Evolutionary conservation across 2,113 vertebrate species (phyloP).

Genomic region (Probosciger aterrimus): DNA sequence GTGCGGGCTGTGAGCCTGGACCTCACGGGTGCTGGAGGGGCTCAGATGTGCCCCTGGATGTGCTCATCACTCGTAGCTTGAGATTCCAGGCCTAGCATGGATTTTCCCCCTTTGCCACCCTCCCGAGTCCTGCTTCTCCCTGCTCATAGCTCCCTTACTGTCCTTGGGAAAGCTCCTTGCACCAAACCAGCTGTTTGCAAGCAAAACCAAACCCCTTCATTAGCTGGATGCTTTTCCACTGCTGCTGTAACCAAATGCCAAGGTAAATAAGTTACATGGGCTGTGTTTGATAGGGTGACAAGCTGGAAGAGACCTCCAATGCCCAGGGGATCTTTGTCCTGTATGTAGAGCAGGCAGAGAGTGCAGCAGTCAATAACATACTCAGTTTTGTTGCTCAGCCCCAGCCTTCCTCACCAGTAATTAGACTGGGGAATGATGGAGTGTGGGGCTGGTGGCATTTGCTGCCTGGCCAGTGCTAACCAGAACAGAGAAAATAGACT

Average conservation of each 20-base stretch:
- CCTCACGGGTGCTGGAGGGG: accelerated
- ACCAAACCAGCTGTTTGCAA: not conserved
- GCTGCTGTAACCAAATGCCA: not conserved
- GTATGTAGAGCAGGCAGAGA: not conserved
- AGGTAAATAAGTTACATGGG: not conserved
- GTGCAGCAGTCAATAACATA: conserved; percentile 25
- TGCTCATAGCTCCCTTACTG: not conserved
- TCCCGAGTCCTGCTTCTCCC: not conserved
- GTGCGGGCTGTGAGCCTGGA: not conserved
- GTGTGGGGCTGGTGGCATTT: conserved; percentile 15
- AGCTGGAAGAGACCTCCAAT: not conserved
- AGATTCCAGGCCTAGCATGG: accelerated
- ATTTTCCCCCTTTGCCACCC: not conserved
- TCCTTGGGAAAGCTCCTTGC: not conserved
- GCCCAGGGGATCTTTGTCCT: conserved; percentile 33
- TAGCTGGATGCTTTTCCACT: not conserved
- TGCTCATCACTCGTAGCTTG: accelerated
- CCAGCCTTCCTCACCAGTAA: conserved; percentile 35
- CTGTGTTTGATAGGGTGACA: conserved; percentile 14
- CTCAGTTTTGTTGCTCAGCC: conserved; percentile 39
- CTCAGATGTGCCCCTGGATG: not conserved
- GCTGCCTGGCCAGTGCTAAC: conserved; percentile 35
- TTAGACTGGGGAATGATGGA: conserved; percentile 55
- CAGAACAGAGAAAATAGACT: not conserved
- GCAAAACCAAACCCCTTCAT: not conserved